Evolutionary conservation across 2,797 vertebrate genomes (phyloP), one percentile per base, ranked within the genome.

Genomic region (Enteromius paludinosus): DNA sequence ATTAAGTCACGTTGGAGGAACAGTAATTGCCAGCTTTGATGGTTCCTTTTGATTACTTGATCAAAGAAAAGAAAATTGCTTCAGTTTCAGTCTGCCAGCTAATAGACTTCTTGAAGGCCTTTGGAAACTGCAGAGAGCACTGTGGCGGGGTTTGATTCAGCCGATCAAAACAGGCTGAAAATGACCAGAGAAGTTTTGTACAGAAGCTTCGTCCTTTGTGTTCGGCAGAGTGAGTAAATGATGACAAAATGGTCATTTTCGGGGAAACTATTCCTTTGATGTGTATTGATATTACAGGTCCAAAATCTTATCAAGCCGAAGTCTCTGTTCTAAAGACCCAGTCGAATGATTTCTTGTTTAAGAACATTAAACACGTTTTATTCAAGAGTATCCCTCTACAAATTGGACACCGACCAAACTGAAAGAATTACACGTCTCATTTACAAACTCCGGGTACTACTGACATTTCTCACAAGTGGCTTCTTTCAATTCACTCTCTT

Each of bases 11-110:
- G n/a, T 85, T 78, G 61, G 72, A 80, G 61, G 70, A 83, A 76
- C 78, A 80, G 83, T 84, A 87, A 84, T 87, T 83, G 84, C 74
- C 2, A 61, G 70, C 68, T 76, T 85, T 84, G 73, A 80, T 73
- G 79, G 66, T 49, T 65, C 64, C 30, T 64, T 82, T 83, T 79
- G 52, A 85, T 83, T 74, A 38, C 47, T 35, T 45, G 45, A 79
- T 84, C 85, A 78, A 77, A 81, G 64, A 64, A 70, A 65, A 61
- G 41, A 78, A 74, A 81, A 78, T 59, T 68, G 49, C 62, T 59
- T 49, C 77, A 66, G 54, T 83, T 75, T 79, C 35, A 78, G 70
- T 17, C 33, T 45, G 28, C 17, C 20, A 28, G 33, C 47, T 79
- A 66, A 87, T 56, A 79, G 43, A 76, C 70, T 75, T 79, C 33